Percentiles rank a stretch among this genome's conserved stretches.
Conservation (phyloP, 2,888 invertebrate genomes). For the Platynereis dumerilii region DNA sequence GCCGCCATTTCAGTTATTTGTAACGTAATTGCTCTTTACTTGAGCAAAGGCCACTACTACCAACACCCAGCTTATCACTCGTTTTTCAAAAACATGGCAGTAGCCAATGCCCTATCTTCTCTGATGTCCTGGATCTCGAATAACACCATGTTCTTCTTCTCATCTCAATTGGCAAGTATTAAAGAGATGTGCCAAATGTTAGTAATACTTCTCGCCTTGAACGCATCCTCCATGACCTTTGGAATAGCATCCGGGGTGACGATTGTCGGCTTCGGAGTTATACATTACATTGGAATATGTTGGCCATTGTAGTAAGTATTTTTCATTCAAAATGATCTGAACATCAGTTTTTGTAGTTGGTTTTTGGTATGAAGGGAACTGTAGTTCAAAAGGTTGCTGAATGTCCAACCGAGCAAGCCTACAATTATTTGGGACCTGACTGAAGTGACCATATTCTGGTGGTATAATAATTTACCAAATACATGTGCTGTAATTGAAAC, state of each 20-base stretch:
- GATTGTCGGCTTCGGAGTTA: slow-evolving; percentile 15
- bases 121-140: slow-evolving; percentile 11
- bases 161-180: slow-evolving; percentile 12
- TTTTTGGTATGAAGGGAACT: no score
- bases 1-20: slow-evolving; percentile 8
- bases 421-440: no score
- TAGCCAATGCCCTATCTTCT: slow-evolving; percentile 14
- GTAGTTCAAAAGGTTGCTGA: no score
- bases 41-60: slow-evolving; percentile 14
- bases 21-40: slow-evolving; percentile 4
- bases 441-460: no score
- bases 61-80: slow-evolving; percentile 17
- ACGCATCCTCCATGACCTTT: slow-evolving; percentile 11
- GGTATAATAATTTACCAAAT: no score
- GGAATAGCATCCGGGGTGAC: slow-evolving; percentile 19
- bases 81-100: slow-evolving; percentile 16
- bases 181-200: background rate
- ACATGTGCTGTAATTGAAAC: no score
- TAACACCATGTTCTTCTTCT: slow-evolving; percentile 18
- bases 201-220: slow-evolving; percentile 9
- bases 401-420: no score
- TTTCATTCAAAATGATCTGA: no score
- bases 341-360: no score
- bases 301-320: slow-evolving; percentile 9
- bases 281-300: slow-evolving; percentile 18